Base-by-base conservation (phyloP, 2,113 vertebrate genomes). In the Conger conger region DNA sequence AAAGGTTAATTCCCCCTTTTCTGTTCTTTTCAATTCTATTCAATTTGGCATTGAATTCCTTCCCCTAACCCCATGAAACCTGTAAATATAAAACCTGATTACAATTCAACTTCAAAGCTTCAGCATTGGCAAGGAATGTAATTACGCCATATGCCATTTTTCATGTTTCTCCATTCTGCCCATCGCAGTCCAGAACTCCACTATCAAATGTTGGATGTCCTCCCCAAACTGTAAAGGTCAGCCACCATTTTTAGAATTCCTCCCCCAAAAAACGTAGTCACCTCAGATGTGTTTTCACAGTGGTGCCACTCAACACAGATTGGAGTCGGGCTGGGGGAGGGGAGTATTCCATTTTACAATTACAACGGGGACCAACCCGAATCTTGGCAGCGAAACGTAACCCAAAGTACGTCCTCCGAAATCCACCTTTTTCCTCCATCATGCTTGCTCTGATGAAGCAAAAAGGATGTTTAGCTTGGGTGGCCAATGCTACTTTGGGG, bases 301-400 rank as follows among this genome's bases (percentile, higher is more conserved):
- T 87, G 80, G 27, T 82, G 81, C 86, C 86, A 85, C 84, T 88
- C 82, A 68, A 81, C 87, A 83, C 91, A 92, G 89, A 93, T 90
- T 88, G 86, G 63, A 85, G 87, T 88, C 81, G n/a, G 37, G 36
- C 0, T 4, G 16, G 30, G 17, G 38, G 73, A n/a, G 89, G 83
- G 83, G 90, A 87, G 87, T n/a, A n/a, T 7, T 90, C 90, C 87
- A 88, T 86, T 91, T 88, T 81, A 78, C 83, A 89, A 91, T 92
- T 91, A 93, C 91, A 90, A 88, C 81, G 84, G 87, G 86, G 89
- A 86, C 85, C 85, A 90, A 90, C 88, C 91, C 88, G 79, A 79
- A 83, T 83, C 83, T 86, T 90, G 88, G 89, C 85, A 87, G 86
- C n/a, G 17, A 83, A 87, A 76, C 38, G 73, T 68, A 73, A 83